Evolutionary conservation across 2,888 invertebrate genomes (phyloP).

Genomic region (Papilio gigon): DNA sequence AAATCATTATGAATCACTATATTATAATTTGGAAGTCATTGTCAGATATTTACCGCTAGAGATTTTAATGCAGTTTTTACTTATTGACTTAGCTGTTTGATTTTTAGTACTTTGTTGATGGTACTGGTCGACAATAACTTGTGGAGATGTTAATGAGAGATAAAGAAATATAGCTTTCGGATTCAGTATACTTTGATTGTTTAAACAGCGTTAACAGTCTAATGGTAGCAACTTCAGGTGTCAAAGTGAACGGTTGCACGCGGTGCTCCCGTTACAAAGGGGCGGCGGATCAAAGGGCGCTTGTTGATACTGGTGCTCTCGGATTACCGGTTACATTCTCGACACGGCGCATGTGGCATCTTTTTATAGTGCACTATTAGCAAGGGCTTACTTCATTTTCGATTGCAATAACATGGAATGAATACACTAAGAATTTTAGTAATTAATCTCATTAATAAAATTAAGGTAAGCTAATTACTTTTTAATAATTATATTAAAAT

Average conservation of each 20-base stretch:
- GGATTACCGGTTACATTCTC: constrained; percentile 42
- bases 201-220: constrained; percentile 51
- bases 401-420: background rate
- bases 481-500: too few species aligned
- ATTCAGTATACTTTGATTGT: constrained; percentile 41
- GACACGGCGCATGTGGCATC: constrained; percentile 51
- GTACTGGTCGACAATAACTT: too few species aligned
- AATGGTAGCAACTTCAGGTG: constrained; percentile 54
- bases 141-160: background rate
- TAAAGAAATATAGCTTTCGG: background rate
- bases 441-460: too few species aligned
- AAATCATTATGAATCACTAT: too few species aligned
- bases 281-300: constrained; percentile 53
- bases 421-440: background rate
- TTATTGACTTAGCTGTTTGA: too few species aligned
- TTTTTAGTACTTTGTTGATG: too few species aligned
- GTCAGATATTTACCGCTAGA: too few species aligned
- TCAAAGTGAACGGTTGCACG: constrained; percentile 54
- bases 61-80: too few species aligned
- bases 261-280: constrained; percentile 51
- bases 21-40: too few species aligned
- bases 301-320: constrained; percentile 44
- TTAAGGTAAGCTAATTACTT: too few species aligned
- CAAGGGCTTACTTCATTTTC: constrained; percentile 29
- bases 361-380: constrained; percentile 40